Percentiles rank a stretch among this genome's conserved stretches.
Conservation (phyloP, 1,140 invertebrate species). For the Scaptomyza graminum region DNA sequence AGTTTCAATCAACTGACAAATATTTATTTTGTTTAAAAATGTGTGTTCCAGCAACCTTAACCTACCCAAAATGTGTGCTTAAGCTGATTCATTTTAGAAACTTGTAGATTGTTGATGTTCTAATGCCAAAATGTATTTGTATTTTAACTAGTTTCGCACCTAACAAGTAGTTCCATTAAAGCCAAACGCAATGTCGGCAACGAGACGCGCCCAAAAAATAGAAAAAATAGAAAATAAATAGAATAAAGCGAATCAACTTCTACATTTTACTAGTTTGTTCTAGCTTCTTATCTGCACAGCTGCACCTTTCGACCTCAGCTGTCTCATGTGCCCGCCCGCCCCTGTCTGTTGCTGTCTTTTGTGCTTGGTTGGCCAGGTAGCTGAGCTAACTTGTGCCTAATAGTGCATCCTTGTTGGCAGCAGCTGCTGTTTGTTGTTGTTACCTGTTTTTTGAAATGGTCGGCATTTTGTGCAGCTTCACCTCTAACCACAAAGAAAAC, state of each 20-base stretch:
- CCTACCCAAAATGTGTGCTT: too few relatives aligned
- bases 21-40: too few relatives aligned
- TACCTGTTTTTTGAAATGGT: slow-evolving; percentile 24
- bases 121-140: background rate
- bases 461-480: slow-evolving; percentile 21
- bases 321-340: background rate
- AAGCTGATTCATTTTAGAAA: too few relatives aligned
- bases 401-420: slow-evolving; percentile 15
- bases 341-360: background rate
- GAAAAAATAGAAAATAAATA: background rate
- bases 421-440: slow-evolving; percentile 16
- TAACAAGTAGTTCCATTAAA: slow-evolving; percentile 32
- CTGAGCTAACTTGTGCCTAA: slow-evolving; percentile 21
- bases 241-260: slow-evolving; percentile 11
- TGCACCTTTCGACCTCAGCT: slow-evolving; percentile 21
- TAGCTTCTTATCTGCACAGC: slow-evolving; percentile 35
- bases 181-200: background rate
- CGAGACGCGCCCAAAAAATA: slow-evolving; percentile 4
- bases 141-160: slow-evolving; percentile 17
- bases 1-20: too few relatives aligned
- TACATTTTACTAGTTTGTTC: too few relatives aligned
- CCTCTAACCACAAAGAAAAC: slow-evolving; percentile 11
- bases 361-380: slow-evolving; percentile 26
- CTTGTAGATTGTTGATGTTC: background rate
- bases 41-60: too few relatives aligned